Conservation (phyloP, 1,140 invertebrate genomes). For the Hylaeus anthracinus region DNA sequence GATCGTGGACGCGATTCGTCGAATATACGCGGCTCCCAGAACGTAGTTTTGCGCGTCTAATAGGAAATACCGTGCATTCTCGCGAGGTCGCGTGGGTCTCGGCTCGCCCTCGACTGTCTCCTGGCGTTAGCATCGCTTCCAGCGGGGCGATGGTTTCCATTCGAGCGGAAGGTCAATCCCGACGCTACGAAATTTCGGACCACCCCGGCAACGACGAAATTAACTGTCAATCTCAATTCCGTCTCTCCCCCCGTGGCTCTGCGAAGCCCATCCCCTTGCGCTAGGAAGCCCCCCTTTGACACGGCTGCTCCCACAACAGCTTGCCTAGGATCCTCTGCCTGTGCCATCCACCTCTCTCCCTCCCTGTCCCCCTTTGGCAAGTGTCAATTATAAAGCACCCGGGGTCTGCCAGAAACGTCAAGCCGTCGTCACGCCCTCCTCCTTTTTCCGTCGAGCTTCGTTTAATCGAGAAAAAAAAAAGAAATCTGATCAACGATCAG, state of each 20-base stretch:
- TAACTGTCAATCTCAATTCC: conserved; percentile 82
- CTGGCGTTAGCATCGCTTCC: conserved; percentile 41
- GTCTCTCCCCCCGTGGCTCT: conserved; percentile 40
- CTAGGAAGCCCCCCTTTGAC: conserved; percentile 34
- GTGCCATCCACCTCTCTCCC: conserved; percentile 12
- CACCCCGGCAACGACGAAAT: conserved; percentile 75
- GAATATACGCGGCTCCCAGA: background rate
- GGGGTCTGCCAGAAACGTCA: conserved; percentile 56
- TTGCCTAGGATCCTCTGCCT: conserved; percentile 4
- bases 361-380: conserved; percentile 42
- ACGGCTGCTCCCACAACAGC: conserved; percentile 36
- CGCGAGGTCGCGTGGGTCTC: background rate
- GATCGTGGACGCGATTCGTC: conserved; percentile 6
- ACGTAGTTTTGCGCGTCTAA: conserved; percentile 17
- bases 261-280: conserved; percentile 12
- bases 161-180: conserved; percentile 77
- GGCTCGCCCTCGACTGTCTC: conserved; percentile 37
- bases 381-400: conserved; percentile 65
- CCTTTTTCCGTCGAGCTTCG: conserved; percentile 42
- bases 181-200: conserved; percentile 75
- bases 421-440: conserved; percentile 47
- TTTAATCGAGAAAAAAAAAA: conserved; percentile 61
- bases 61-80: conserved; percentile 41
- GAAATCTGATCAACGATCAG: conserved; percentile 64
- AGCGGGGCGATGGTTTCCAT: conserved; percentile 62